Conservation (phyloP, 2,888 invertebrate species). For the Graphium colonna region DNA sequence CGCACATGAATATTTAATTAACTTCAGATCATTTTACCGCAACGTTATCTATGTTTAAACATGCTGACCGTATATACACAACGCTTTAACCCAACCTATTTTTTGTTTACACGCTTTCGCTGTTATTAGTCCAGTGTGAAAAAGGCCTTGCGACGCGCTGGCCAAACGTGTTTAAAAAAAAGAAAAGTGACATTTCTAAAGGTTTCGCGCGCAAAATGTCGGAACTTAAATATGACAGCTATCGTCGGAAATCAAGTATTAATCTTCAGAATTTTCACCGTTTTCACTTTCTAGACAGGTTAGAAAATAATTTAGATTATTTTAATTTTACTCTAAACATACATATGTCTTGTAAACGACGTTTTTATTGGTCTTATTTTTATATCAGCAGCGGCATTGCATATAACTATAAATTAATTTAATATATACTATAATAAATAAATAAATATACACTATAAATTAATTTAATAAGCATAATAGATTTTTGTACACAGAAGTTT, state of each 20-base stretch:
- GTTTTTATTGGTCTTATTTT: too few species aligned
- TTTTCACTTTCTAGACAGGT: slow-evolving; percentile 65
- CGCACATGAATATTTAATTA: too few species aligned
- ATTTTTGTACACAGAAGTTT: too few species aligned
- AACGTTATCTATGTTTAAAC: too few species aligned
- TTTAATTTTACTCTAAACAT: too few species aligned
- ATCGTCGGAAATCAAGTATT: slow-evolving; percentile 57
- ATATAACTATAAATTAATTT: background rate
- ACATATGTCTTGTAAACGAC: too few species aligned
- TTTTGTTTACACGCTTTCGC: slow-evolving; percentile 9
- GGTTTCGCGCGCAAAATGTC: slow-evolving; percentile 21
- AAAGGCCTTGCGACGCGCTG: background rate
- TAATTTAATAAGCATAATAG: background rate
- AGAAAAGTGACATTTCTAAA: background rate
- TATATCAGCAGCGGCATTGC: too few species aligned
- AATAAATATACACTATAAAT: background rate
- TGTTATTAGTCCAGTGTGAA: slow-evolving; percentile 9
- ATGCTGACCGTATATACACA: background rate
- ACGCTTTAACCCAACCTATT: too few species aligned
- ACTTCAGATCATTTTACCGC: too few species aligned
- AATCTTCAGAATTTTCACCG: slow-evolving; percentile 55
- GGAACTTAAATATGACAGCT: slow-evolving; percentile 38
- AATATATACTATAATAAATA: background rate
- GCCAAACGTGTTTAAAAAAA: slow-evolving; percentile 4
- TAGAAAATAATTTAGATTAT: background rate